Percentiles rank a stretch among this genome's conserved stretches.
These are phyloP conservation scores for Petrolisthes manimaculis DNA, from an alignment of 2,888 invertebrate genomes.

Conservation along the genomic window DNA sequence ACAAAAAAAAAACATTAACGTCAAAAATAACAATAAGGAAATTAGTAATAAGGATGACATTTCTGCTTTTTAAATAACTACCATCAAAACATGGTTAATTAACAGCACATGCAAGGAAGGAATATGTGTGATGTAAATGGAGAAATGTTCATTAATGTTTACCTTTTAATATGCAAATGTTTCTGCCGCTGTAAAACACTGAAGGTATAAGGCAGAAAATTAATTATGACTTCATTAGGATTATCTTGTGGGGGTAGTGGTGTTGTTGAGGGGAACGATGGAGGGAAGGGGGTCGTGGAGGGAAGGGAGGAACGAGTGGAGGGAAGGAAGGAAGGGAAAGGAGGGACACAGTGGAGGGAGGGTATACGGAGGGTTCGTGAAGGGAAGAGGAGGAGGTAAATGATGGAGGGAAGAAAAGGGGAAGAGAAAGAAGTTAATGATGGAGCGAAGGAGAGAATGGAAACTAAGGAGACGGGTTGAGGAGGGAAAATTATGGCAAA, in stretches of 20 bases:
- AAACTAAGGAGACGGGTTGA: not conserved
- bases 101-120: too few relatives aligned
- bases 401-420: not conserved
- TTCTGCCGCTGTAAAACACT: not conserved
- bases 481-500: not conserved
- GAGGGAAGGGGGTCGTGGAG: not conserved
- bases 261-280: not conserved
- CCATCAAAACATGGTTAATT: too few relatives aligned
- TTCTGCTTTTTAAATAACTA: too few relatives aligned
- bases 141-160: too few relatives aligned
- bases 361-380: not conserved
- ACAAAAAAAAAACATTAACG: too few relatives aligned
- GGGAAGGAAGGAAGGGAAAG: not conserved
- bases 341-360: not conserved
- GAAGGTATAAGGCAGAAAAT: not conserved
- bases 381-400: not conserved
- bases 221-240: slow-evolving; percentile 1
- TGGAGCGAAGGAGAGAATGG: not conserved
- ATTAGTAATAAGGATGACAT: not conserved
- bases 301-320: not conserved
- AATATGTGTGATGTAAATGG: too few relatives aligned
- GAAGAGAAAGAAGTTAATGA: not conserved
- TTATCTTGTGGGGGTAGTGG: not conserved
- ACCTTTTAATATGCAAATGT: not conserved
- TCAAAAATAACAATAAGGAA: not conserved